Evolutionary conservation across 1,140 invertebrate genomes (phyloP).

Genomic region (Ceratina australensis): DNA sequence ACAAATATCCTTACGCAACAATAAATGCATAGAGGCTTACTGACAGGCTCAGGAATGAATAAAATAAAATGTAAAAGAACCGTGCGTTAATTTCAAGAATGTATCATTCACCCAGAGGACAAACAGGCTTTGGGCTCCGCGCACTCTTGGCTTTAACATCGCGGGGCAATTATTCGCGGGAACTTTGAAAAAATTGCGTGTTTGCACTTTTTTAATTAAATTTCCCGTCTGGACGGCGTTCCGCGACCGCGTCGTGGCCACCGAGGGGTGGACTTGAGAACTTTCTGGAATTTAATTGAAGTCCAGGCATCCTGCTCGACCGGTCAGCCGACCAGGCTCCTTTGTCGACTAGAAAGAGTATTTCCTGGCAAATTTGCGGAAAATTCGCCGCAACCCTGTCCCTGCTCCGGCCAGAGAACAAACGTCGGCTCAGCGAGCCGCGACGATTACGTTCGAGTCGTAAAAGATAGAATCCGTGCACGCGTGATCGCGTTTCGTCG

Average conservation of each 20-base stretch:
- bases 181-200: slow-evolving; percentile 59
- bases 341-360: slow-evolving; percentile 26
- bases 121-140: slow-evolving; percentile 23
- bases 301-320: slow-evolving; percentile 42
- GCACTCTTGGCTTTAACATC: neutral
- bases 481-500: neutral
- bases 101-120: slow-evolving; percentile 41
- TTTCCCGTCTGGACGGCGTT: slow-evolving; percentile 35
- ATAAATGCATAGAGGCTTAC: slow-evolving; percentile 23
- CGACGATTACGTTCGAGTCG: neutral
- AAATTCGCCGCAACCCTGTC: slow-evolving; percentile 21
- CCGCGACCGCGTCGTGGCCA: slow-evolving; percentile 42
- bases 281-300: slow-evolving; percentile 64
- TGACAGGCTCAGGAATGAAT: neutral
- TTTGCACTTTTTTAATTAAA: slow-evolving; percentile 68
- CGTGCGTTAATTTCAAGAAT: neutral
- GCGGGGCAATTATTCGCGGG: slow-evolving; percentile 29
- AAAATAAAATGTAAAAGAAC: neutral
- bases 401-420: neutral
- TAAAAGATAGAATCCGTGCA: neutral
- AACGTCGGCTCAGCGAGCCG: neutral
- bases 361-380: slow-evolving; percentile 40
- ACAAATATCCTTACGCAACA: too few species aligned
- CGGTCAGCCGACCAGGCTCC: neutral
- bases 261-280: slow-evolving; percentile 59